A percentile compares a stretch with the other conserved stretches of the same genome.
These are phyloP conservation scores for Stomatorhinus ivindoensis DNA, from an alignment of 2,113 vertebrate genomes.

Conservation along the genomic window DNA sequence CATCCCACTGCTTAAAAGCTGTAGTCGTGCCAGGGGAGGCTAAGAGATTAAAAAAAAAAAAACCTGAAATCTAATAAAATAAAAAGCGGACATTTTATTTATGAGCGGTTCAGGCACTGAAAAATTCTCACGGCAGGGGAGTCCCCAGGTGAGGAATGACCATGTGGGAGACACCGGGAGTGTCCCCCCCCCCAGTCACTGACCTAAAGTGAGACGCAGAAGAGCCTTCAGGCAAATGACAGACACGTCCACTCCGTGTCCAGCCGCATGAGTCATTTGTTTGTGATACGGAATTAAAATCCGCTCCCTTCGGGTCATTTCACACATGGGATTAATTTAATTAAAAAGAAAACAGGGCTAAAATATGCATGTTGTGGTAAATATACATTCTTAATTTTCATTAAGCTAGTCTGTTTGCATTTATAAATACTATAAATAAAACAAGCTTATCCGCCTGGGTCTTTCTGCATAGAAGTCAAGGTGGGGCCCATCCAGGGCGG, in stretches of 20 bases:
- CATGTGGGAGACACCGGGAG: not conserved
- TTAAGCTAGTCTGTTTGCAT: not conserved
- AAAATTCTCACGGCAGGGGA: not conserved
- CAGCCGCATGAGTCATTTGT: not conserved
- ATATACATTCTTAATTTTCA: not conserved
- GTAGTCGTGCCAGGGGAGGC: not conserved
- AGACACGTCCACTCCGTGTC: not conserved
- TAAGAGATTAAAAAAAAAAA: not conserved
- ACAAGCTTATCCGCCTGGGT: not conserved
- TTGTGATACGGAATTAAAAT: not conserved
- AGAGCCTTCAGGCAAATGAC: not conserved
- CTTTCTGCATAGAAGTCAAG: not conserved
- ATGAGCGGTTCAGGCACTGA: not conserved
- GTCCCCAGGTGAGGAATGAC: not conserved
- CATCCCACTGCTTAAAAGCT: not conserved
- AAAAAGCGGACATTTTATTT: not conserved
- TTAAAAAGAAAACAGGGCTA: not conserved
- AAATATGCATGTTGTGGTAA: not conserved
- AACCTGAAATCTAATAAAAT: not conserved
- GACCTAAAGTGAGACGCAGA: not conserved
- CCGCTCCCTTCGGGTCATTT: not conserved
- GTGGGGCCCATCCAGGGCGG: not conserved
- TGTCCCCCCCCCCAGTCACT: not conserved
- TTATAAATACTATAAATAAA: not conserved
- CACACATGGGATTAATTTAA: not conserved